These are phyloP conservation scores for Caenorhabditis briggsae DNA, from an alignment of 1,140 invertebrate species.

Conservation along the genomic window DNA sequence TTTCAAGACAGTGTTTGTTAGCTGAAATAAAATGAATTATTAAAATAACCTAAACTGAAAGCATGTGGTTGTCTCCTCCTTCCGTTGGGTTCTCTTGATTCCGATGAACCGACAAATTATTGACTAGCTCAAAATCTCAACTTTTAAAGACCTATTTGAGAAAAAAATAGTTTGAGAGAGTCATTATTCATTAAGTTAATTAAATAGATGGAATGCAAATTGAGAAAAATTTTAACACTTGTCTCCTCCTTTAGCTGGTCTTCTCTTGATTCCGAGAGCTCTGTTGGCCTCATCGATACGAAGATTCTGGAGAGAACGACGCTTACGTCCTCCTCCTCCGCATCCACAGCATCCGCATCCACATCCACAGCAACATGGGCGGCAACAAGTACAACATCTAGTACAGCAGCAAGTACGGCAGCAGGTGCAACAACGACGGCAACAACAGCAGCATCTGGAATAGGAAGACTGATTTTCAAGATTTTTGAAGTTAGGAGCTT, in stretches of 20 bases:
- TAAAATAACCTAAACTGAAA: background rate
- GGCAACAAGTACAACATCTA: conserved; percentile 60
- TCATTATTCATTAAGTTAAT: too few species aligned
- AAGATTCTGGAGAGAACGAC: conserved; percentile 61
- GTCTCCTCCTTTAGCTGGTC: conserved; percentile 16
- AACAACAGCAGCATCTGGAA: conserved; percentile 57
- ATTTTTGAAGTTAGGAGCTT: background rate
- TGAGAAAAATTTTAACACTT: background rate
- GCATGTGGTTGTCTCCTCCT: background rate
- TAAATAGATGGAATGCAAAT: too few species aligned
- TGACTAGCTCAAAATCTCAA: too few species aligned
- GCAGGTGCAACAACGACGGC: conserved; percentile 50
- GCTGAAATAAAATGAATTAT: too few species aligned
- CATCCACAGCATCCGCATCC: conserved; percentile 54
- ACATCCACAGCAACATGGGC: conserved; percentile 58
- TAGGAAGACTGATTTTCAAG: too few species aligned
- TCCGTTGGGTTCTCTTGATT: background rate
- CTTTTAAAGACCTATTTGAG: too few species aligned
- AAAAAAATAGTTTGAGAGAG: too few species aligned
- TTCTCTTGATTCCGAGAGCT: conserved; percentile 39
- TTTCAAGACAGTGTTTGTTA: too few species aligned
- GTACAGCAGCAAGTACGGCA: conserved; percentile 54
- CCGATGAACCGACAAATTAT: background rate
- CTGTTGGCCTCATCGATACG: conserved; percentile 52
- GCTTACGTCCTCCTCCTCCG: conserved; percentile 59